Conservation (phyloP, 2,797 vertebrate species). For the Gadopsis marmoratus region DNA sequence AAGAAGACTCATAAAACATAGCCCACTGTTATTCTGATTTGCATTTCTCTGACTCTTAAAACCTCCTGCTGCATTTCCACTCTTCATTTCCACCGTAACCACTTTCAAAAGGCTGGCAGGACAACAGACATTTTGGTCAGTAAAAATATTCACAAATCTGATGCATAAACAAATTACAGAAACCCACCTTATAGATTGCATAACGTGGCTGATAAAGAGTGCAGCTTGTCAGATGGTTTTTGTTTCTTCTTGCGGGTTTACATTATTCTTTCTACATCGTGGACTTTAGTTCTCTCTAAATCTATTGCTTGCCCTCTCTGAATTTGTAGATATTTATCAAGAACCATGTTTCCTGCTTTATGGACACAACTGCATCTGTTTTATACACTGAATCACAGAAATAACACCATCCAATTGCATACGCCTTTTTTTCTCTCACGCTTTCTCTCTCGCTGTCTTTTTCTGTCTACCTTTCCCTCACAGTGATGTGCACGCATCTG, state of each 20-base stretch:
- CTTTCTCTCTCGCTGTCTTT: not conserved
- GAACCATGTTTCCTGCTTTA: slow-evolving; percentile 2
- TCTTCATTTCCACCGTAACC: not conserved
- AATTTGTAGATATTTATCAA: slow-evolving; percentile 2
- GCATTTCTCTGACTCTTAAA: not conserved
- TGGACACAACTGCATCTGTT: slow-evolving; percentile 2
- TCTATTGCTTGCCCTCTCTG: not conserved
- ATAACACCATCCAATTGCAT: slow-evolving; percentile 30
- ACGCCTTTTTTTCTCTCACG: not conserved
- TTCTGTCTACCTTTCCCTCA: not conserved
- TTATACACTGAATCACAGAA: slow-evolving; percentile 3
- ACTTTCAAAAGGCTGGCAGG: not conserved
- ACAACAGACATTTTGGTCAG: not conserved
- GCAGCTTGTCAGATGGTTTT: not conserved
- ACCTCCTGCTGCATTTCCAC: not conserved
- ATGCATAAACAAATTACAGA: not conserved
- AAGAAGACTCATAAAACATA: not conserved
- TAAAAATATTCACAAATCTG: not conserved
- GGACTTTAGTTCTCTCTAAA: not conserved
- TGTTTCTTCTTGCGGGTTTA: not conserved
- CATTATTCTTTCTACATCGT: not conserved
- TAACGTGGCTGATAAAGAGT: not conserved
- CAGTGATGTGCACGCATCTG: not conserved
- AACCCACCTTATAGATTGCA: not conserved
- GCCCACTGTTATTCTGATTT: not conserved